Percentiles rank a stretch among this genome's conserved stretches.
These are phyloP conservation scores for Eulemur rubriventer DNA, from an alignment of 2,797 vertebrate species.

Conservation along the genomic window DNA sequence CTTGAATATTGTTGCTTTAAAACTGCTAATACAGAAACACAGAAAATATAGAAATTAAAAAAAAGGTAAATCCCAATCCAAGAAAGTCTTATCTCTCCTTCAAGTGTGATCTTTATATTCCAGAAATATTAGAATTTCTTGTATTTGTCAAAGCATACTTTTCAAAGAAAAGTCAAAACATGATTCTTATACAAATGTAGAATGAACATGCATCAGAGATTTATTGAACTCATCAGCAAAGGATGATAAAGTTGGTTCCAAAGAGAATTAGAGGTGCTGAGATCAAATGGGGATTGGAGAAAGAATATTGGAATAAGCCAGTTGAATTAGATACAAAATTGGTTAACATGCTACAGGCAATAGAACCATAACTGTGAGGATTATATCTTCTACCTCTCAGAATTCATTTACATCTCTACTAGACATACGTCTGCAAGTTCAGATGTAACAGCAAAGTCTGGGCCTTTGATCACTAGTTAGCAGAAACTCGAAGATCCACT, in stretches of 20 bases:
- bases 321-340: not conserved
- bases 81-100: not conserved
- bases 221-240: not conserved
- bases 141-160: not conserved
- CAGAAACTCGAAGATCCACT: not conserved
- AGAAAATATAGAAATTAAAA: conserved; percentile 24
- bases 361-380: not conserved
- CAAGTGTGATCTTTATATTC: conserved; percentile 7
- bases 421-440: not conserved
- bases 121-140: not conserved
- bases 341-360: not conserved
- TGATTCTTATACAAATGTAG: not conserved
- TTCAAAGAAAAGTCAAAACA: not conserved
- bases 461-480: not conserved
- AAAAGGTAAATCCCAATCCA: not conserved
- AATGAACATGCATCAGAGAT: not conserved
- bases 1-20: not conserved
- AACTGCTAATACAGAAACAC: not conserved
- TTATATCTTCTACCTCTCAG: not conserved
- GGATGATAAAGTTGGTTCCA: not conserved
- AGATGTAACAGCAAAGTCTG: not conserved
- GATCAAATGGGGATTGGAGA: not conserved
- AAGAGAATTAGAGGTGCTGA: not conserved
- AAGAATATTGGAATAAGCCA: not conserved
- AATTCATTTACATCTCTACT: not conserved